Base-by-base conservation (phyloP, 2,113 vertebrate genomes). In the Spea bombifrons region DNA sequence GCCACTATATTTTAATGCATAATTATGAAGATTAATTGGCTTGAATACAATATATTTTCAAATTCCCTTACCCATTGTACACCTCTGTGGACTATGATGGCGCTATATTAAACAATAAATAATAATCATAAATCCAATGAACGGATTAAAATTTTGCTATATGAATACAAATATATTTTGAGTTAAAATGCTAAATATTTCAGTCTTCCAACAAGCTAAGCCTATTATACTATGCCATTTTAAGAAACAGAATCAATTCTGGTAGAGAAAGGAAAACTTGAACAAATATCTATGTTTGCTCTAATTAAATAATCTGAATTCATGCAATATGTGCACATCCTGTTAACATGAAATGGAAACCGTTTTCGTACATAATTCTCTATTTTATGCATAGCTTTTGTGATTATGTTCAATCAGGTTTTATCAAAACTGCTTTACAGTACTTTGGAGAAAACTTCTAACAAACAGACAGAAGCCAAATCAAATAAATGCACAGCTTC, bases 401-500 rank as follows among this genome's bases (percentile, higher is more conserved):
- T 79, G 77, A 73, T 79, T 73, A 79, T 73, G 77, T 73, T 79
- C 77, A 79, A 79, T 79, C 70, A 73, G 73, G 63, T 63, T 79
- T 67, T 79, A 79, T 73, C 70, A 79, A 73, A 79, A 79, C 61
- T 57, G 63, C 49, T 79, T 79, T 79, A 79, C 77, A 79, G 76
- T 72, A 65, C 76, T 66, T 78, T 78, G 76, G 76, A 78, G 76
- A 78, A 65, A 78, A 64, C 76, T 71, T 66, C 69, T 78, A 78
- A 73, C 77, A 79, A 73, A 79, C 68, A 78, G 65, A 78, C 68
- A 72, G 69, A 65, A 79, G 77, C 77, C 77, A 79, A 79, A 67
- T 79, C 77, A 66, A 79, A 79, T 79, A 79, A 79, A 79, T 73
- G 50, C 61, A 16, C 30, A 66, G 63, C 71, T 73, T 66, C 63